A percentile compares a stretch with the other conserved stretches of the same genome.
Conservation (phyloP, 2,888 invertebrate genomes). For the Clostera curtula region DNA sequence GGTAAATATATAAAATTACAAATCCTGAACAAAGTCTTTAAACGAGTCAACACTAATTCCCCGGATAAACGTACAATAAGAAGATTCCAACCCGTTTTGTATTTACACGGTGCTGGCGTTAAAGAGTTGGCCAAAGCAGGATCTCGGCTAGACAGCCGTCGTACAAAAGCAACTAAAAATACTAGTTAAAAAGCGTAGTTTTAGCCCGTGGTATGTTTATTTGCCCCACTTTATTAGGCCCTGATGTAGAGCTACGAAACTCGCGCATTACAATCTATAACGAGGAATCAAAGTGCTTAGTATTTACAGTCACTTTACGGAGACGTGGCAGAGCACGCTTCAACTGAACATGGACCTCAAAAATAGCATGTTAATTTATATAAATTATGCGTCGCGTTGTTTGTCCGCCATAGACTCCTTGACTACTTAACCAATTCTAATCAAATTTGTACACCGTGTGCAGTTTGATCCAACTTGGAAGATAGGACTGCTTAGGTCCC, state of each 20-base stretch:
- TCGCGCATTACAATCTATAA: conserved; percentile 6
- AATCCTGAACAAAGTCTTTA: conserved; percentile 3
- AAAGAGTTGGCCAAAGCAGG: conserved; percentile 28
- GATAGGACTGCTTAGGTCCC: too few species aligned
- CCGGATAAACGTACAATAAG: conserved; percentile 13
- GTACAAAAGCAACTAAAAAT: conserved; percentile 58
- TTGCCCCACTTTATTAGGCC: conserved; percentile 67
- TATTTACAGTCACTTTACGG: too few species aligned
- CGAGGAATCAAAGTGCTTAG: conserved; percentile 1
- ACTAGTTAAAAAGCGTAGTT: conserved; percentile 64
- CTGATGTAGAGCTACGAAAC: conserved; percentile 33
- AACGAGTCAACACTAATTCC: conserved; percentile 14
- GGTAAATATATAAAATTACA: background rate
- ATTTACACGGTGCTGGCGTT: conserved; percentile 33
- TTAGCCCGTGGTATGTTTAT: conserved; percentile 55
- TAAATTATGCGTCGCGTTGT: too few species aligned
- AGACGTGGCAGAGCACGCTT: too few species aligned
- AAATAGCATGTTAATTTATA: too few species aligned
- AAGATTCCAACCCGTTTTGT: conserved; percentile 26
- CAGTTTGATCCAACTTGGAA: too few species aligned
- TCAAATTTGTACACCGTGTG: too few species aligned
- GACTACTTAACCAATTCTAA: too few species aligned
- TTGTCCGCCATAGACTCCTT: too few species aligned
- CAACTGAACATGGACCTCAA: too few species aligned
- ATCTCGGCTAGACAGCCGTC: conserved; percentile 39